These are phyloP conservation scores for Scolopax bukidnonensis DNA, from an alignment of 2,797 vertebrate species.

Conservation along the genomic window DNA sequence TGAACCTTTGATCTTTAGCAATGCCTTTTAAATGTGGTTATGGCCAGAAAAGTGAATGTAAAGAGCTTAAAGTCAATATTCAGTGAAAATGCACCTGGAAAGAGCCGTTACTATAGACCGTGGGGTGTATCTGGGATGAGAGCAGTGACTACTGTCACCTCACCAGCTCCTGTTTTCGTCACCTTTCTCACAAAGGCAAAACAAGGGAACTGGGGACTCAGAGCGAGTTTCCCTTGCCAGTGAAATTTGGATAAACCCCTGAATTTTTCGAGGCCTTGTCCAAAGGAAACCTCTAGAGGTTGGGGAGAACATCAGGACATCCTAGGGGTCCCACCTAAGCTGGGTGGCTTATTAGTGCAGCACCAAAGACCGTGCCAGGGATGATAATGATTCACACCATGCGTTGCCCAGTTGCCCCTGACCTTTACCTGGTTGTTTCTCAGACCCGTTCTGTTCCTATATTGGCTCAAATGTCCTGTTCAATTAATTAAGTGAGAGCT, in stretches of 20 bases:
- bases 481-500: background rate
- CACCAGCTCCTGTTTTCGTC: background rate
- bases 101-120: background rate
- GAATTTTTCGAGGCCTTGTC: background rate
- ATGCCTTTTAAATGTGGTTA: slow-evolving; percentile 76
- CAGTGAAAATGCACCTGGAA: slow-evolving; percentile 6
- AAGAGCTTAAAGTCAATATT: slow-evolving; percentile 40
- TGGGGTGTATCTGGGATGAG: background rate
- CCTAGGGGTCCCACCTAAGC: background rate
- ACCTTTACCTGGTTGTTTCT: background rate
- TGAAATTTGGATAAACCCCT: background rate
- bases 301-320: background rate
- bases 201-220: background rate
- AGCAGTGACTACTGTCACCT: background rate
- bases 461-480: background rate
- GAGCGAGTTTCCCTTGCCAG: background rate
- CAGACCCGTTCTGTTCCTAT: background rate
- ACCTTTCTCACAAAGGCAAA: background rate
- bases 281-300: background rate
- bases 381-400: background rate
- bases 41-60: slow-evolving; percentile 63
- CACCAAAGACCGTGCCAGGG: background rate
- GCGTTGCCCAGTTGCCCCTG: too few species aligned
- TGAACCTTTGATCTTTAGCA: slow-evolving; percentile 73
- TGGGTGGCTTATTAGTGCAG: background rate